Percentiles rank a stretch among this genome's conserved stretches.
Conservation (phyloP, 2,113 vertebrate genomes). For the Gambusia holbrooki region DNA sequence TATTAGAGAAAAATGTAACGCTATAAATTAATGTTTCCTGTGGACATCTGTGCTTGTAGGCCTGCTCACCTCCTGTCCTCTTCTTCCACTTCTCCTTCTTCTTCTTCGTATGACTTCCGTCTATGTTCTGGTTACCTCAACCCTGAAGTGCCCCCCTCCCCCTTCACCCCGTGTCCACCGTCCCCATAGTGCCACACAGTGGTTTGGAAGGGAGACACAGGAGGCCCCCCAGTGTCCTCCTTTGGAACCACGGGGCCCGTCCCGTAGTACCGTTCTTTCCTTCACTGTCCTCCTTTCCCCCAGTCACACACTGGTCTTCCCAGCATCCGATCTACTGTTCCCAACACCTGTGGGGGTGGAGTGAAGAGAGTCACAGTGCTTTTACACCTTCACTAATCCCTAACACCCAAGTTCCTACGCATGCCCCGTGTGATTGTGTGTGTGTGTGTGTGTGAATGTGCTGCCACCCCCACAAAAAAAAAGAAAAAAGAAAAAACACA, state of each 20-base stretch:
- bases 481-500: slow-evolving; percentile 73
- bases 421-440: slow-evolving; percentile 74
- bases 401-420: slow-evolving; percentile 65
- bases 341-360: slow-evolving; percentile 48
- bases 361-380: slow-evolving; percentile 51
- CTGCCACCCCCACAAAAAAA: slow-evolving; percentile 52
- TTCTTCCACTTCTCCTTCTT: slow-evolving; percentile 71
- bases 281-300: slow-evolving; percentile 42
- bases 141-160: slow-evolving; percentile 26
- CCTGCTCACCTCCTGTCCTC: slow-evolving; percentile 68
- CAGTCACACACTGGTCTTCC: slow-evolving; percentile 52
- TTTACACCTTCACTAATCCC: slow-evolving; percentile 56
- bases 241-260: slow-evolving; percentile 76
- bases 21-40: slow-evolving; percentile 74
- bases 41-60: slow-evolving; percentile 74
- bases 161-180: slow-evolving; percentile 25
- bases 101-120: slow-evolving; percentile 57
- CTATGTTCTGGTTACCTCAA: slow-evolving; percentile 50
- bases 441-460: slow-evolving; percentile 52
- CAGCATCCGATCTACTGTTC: slow-evolving; percentile 54
- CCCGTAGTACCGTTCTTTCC: slow-evolving; percentile 34
- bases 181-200: slow-evolving; percentile 66
- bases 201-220: slow-evolving; percentile 81
- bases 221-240: slow-evolving; percentile 79
- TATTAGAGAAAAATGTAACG: slow-evolving; percentile 42